Conservation (phyloP, 2,888 invertebrate species). For the Synergus itoensis region DNA sequence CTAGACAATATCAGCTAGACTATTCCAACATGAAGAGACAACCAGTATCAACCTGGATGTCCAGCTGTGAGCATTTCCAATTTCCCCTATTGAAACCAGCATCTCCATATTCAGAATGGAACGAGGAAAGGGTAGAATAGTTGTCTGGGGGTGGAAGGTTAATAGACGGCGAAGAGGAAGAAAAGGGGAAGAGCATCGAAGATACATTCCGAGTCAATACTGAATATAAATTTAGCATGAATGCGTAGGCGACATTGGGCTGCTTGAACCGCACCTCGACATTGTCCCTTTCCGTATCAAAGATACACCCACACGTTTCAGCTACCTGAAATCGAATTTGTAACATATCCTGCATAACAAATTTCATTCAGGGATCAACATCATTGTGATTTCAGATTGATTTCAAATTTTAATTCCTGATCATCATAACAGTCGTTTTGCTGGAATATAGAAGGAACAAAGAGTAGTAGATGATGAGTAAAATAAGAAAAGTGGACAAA, state of each 20-base stretch:
- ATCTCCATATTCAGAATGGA: constrained; percentile 38
- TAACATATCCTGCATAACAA: constrained; percentile 2
- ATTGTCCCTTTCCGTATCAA: constrained; percentile 30
- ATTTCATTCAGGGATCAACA: background rate
- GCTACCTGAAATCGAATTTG: constrained; percentile 37
- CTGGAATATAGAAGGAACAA: background rate
- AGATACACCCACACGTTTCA: constrained; percentile 11
- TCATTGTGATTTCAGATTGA: constrained; percentile 33
- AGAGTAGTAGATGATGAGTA: background rate
- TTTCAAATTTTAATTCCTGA: constrained; percentile 45
- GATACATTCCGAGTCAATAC: constrained; percentile 41
- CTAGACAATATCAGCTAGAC: background rate
- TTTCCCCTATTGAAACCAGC: constrained; percentile 42
- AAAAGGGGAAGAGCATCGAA: constrained; percentile 22
- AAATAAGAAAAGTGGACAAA: constrained; percentile 2
- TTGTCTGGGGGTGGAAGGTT: constrained; percentile 40
- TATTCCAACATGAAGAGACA: background rate
- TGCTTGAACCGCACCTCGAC: constrained; percentile 38
- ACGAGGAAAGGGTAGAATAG: constrained; percentile 38
- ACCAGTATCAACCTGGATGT: constrained; percentile 41
- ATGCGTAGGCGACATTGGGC: constrained; percentile 26
- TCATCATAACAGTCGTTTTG: constrained; percentile 14
- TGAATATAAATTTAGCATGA: constrained; percentile 38
- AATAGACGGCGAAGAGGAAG: constrained; percentile 18
- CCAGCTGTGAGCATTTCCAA: constrained; percentile 45